Evolutionary conservation across 2,888 invertebrate species (phyloP).

Genomic region (Boloria selene): DNA sequence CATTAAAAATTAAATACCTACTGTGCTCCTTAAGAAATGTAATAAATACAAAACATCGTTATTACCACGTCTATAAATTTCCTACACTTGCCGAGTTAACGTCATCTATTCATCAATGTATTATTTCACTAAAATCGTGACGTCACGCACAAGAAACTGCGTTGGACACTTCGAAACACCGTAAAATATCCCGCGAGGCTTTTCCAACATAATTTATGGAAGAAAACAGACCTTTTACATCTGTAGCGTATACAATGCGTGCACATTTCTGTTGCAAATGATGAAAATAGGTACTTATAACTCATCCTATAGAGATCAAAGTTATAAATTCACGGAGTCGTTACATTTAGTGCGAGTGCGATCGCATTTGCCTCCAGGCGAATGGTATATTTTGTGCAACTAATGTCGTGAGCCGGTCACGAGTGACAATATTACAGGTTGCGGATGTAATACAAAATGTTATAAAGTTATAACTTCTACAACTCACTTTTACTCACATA

Average conservation of each 20-base stretch:
- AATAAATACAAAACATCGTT: constrained; percentile 8
- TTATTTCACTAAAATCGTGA: constrained; percentile 56
- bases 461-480: constrained; percentile 10
- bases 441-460: constrained; percentile 35
- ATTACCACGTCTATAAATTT: constrained; percentile 17
- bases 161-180: constrained; percentile 53
- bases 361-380: constrained; percentile 47
- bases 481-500: too few relatives aligned
- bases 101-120: constrained; percentile 54
- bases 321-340: constrained; percentile 9
- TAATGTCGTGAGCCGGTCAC: constrained; percentile 59
- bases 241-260: constrained; percentile 28
- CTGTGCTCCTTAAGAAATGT: neutral
- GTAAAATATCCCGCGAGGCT: constrained; percentile 60
- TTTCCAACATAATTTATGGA: constrained; percentile 43
- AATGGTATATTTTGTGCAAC: constrained; percentile 57
- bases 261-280: constrained; percentile 18
- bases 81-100: constrained; percentile 9
- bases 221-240: constrained; percentile 32
- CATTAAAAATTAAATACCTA: neutral
- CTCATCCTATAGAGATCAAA: constrained; percentile 19
- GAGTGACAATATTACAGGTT: constrained; percentile 50
- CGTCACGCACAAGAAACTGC: constrained; percentile 62
- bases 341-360: constrained; percentile 40
- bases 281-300: constrained; percentile 4